Percentiles rank a stretch among this genome's conserved stretches.
phyloP scores from a whole-genome alignment of 2,888 invertebrate species.

The Apodemia hepburni region DNA sequence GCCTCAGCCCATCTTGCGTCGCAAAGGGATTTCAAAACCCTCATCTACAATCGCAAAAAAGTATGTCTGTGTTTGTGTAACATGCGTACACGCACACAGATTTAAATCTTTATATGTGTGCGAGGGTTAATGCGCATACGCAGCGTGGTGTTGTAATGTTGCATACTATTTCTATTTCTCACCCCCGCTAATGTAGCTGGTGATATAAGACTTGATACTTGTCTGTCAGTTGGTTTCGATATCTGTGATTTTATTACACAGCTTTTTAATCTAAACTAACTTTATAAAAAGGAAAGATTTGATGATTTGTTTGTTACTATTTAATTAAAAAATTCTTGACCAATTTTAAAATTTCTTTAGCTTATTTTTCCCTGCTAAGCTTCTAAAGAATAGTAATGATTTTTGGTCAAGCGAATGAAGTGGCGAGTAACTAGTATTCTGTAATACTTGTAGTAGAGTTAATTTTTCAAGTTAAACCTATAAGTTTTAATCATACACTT shows the following conservation, averaged over 20 bases:
- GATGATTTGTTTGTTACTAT: too few relatives aligned
- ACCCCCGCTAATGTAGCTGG: slow-evolving; percentile 40
- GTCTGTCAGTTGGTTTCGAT: slow-evolving; percentile 3
- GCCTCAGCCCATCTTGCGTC: slow-evolving; percentile 3
- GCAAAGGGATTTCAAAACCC: slow-evolving; percentile 10
- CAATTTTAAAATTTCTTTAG: too few relatives aligned
- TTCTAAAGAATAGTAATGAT: too few relatives aligned
- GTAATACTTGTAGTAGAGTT: too few relatives aligned
- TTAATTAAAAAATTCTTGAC: too few relatives aligned
- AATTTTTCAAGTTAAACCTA: too few relatives aligned
- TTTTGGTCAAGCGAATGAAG: too few relatives aligned
- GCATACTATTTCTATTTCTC: slow-evolving; percentile 40
- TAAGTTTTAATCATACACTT: too few relatives aligned
- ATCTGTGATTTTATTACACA: background rate
- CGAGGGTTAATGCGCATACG: slow-evolving; percentile 34
- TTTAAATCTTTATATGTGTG: slow-evolving; percentile 28
- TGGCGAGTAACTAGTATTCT: too few relatives aligned
- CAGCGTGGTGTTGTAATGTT: slow-evolving; percentile 39
- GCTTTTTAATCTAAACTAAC: slow-evolving; percentile 19
- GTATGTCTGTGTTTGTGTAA: slow-evolving; percentile 27
- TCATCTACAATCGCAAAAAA: slow-evolving; percentile 12
- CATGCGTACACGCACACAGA: slow-evolving; percentile 8
- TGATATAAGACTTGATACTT: slow-evolving; percentile 37
- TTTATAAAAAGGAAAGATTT: too few relatives aligned
- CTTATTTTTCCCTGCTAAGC: too few relatives aligned